These are phyloP conservation scores for Triplophysa rosa DNA, from an alignment of 2,113 vertebrate species.

Conservation along the genomic window DNA sequence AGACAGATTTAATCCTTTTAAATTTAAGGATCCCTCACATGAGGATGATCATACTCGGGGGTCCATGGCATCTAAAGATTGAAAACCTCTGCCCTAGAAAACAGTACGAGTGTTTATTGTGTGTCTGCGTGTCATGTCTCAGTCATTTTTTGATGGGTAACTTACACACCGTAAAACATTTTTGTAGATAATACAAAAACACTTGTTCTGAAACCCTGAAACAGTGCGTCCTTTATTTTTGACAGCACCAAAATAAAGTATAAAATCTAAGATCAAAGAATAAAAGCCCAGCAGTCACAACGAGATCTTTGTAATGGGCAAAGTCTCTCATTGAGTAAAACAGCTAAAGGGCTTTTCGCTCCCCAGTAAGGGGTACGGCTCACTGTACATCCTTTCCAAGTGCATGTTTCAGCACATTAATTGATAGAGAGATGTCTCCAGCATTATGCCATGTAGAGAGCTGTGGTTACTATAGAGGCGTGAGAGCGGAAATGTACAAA, in stretches of 20 bases:
- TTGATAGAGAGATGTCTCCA: background rate
- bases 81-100: no score
- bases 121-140: no score
- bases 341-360: background rate
- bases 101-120: no score
- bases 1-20: no score
- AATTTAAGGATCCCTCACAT: no score
- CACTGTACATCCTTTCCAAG: background rate
- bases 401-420: constrained; percentile 36
- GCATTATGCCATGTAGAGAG: constrained; percentile 13
- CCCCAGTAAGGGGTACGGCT: constrained; percentile 5
- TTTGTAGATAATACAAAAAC: background rate
- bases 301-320: background rate
- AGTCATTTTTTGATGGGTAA: no score
- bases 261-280: background rate
- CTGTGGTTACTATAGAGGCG: background rate
- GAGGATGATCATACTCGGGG: no score
- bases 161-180: no score
- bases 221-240: background rate
- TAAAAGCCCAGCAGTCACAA: background rate
- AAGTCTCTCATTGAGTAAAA: constrained; percentile 26
- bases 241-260: background rate
- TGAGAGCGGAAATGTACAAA: background rate
- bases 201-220: background rate
- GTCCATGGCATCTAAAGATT: no score